Conservation (phyloP, 2,113 vertebrate species). For the Pachyramphus minor region DNA sequence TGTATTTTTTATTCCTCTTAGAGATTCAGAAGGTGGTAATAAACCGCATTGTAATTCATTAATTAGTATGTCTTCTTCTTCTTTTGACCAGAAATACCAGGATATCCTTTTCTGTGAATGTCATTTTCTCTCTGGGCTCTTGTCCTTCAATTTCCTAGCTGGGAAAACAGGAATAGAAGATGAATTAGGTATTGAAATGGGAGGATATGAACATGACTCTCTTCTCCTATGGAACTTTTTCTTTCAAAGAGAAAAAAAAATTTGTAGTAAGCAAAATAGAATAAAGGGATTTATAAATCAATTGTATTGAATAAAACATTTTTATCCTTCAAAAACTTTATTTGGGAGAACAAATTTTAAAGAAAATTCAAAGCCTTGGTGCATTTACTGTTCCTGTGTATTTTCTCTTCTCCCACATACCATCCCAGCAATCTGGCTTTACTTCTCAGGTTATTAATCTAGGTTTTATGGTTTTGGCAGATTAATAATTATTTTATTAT, state of each 20-base stretch:
- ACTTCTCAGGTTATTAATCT: neutral
- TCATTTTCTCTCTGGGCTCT: conserved; percentile 48
- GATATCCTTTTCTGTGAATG: conserved; percentile 61
- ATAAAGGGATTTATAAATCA: neutral
- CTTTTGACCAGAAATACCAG: conserved; percentile 60
- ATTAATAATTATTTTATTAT: neutral
- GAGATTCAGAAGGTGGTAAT: conserved; percentile 39
- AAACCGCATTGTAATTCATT: conserved; percentile 57
- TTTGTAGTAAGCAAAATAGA: neutral
- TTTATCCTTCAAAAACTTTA: neutral
- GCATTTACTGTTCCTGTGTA: neutral
- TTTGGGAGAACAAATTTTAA: neutral
- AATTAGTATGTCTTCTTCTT: conserved; percentile 57
- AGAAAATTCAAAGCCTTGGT: neutral
- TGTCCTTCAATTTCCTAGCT: conserved; percentile 66
- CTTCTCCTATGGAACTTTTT: conserved; percentile 3
- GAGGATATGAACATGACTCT: neutral
- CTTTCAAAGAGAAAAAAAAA: conserved; percentile 4
- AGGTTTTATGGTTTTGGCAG: neutral
- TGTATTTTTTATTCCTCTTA: conserved; percentile 48
- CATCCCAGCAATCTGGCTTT: neutral
- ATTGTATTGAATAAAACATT: neutral
- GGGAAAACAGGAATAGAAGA: conserved; percentile 55
- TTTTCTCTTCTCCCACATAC: neutral
- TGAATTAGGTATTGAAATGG: conserved; percentile 35